Evolutionary conservation across 30 jellyfish, hydroid and myxozoan species (phyloP).

Genomic region (Aurelia sp.): DNA sequence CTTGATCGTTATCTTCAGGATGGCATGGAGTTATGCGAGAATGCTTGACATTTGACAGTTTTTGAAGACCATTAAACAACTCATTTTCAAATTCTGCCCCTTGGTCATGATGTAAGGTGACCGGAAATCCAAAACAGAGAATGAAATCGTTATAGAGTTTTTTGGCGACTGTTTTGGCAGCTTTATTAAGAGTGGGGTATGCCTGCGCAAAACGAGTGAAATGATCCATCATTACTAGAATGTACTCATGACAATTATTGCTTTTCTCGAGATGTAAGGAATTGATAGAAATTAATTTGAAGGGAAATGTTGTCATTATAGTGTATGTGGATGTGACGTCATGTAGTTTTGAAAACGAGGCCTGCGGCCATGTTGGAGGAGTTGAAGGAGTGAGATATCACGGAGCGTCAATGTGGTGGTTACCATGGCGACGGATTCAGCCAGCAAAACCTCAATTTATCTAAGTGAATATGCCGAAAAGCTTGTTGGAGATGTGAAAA

Average conservation of each 20-base stretch:
- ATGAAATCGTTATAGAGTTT: slow-evolving; percentile 64
- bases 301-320: slow-evolving; percentile 41
- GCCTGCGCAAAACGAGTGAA: no score
- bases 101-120: slow-evolving; percentile 36
- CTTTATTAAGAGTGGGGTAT: no score
- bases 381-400: no score
- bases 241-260: slow-evolving; percentile 60
- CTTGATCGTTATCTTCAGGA: slow-evolving; percentile 57
- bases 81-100: slow-evolving; percentile 64
- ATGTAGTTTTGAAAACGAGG: slow-evolving; percentile 1
- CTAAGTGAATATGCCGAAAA: no score
- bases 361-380: slow-evolving; percentile 16
- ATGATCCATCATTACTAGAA: slow-evolving; percentile 56
- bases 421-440: no score
- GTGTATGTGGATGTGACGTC: slow-evolving; percentile 4
- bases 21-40: slow-evolving; percentile 76
- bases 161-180: slow-evolving; percentile 35
- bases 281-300: slow-evolving; percentile 40
- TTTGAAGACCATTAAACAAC: no score
- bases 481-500: no score
- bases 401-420: no score
- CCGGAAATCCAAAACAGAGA: slow-evolving; percentile 62
- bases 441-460: no score
- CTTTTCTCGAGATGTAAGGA: slow-evolving; percentile 53
- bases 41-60: no score